Conservation (phyloP, 2,113 vertebrate species). For the Phoenicopterus ruber region DNA sequence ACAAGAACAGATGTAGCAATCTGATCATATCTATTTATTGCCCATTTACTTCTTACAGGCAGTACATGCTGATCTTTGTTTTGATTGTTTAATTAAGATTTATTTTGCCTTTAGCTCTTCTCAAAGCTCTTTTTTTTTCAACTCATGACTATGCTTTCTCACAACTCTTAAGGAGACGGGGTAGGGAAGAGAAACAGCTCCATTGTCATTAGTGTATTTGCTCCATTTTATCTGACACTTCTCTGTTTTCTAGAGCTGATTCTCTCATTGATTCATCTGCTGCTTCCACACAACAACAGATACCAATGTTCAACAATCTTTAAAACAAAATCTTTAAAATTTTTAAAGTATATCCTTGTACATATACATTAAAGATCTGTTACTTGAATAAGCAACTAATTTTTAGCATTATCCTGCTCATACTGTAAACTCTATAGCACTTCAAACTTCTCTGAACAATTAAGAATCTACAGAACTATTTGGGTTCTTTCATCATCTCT, state of each 20-base stretch:
- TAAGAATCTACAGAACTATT: neutral
- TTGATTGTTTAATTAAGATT: neutral
- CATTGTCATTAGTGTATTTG: neutral
- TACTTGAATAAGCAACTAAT: neutral
- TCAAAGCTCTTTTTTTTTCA: neutral
- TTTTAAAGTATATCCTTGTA: neutral
- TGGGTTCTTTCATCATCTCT: neutral
- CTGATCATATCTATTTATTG: neutral
- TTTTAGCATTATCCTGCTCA: neutral
- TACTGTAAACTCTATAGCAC: neutral
- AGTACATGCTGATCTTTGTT: neutral
- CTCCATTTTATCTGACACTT: neutral
- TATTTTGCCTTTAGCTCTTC: neutral
- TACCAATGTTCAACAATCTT: neutral
- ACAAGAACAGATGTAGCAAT: neutral
- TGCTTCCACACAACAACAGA: neutral
- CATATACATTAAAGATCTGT: neutral
- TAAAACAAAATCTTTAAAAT: neutral
- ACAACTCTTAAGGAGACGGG: neutral
- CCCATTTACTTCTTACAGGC: neutral
- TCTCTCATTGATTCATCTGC: neutral
- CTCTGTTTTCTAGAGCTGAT: neutral
- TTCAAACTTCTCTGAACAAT: neutral
- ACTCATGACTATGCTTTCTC: neutral
- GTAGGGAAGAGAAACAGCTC: neutral